Conservation (phyloP, 2,888 invertebrate genomes). For the Cordilura impudica region DNA sequence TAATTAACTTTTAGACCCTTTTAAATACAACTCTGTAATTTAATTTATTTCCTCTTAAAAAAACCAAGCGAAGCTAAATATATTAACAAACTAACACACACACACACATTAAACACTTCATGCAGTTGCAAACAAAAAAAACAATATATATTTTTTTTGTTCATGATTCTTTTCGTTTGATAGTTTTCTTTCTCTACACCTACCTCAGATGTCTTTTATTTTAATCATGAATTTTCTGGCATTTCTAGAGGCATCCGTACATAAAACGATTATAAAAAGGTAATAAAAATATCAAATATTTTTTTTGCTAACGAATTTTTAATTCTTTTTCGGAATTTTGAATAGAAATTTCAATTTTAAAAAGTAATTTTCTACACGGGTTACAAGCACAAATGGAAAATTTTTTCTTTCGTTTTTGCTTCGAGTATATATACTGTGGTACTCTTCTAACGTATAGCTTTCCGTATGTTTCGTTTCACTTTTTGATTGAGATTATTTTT, state of each 20-base stretch:
- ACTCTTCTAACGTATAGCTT: constrained; percentile 60
- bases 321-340: constrained; percentile 59
- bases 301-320: constrained; percentile 39
- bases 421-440: constrained; percentile 39
- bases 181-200: constrained; percentile 70
- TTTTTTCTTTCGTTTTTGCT: constrained; percentile 50
- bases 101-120: neutral
- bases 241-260: constrained; percentile 80
- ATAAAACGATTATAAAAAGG: constrained; percentile 71
- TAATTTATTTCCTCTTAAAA: neutral
- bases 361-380: constrained; percentile 52
- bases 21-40: neutral
- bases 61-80: neutral
- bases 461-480: constrained; percentile 61
- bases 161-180: constrained; percentile 28
- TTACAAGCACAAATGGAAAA: constrained; percentile 52
- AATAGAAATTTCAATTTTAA: constrained; percentile 57
- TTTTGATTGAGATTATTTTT: constrained; percentile 13
- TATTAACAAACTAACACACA: too few species aligned
- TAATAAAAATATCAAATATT: constrained; percentile 30
- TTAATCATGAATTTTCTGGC: constrained; percentile 83
- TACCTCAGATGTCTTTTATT: constrained; percentile 79
- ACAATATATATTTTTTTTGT: constrained; percentile 29
- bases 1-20: too few species aligned
- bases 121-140: neutral